These are phyloP conservation scores for Alligator sinensis DNA, from an alignment of 2,113 vertebrate species.

Conservation along the genomic window DNA sequence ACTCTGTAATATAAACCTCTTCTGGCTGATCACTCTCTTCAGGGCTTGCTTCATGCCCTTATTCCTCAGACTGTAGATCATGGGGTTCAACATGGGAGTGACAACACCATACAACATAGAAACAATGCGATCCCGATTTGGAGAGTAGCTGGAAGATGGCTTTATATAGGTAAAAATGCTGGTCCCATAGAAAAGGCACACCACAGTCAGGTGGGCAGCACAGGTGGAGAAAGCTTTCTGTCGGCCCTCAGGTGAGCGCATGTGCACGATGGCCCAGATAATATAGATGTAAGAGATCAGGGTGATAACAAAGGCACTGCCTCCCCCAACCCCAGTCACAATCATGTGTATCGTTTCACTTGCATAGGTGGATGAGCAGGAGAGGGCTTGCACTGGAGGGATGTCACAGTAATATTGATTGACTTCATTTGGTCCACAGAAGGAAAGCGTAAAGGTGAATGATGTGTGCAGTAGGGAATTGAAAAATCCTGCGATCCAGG, in stretches of 20 bases:
- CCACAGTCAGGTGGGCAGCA: slow-evolving; percentile 56
- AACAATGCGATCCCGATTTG: background rate
- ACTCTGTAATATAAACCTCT: background rate
- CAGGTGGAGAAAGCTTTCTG: slow-evolving; percentile 71
- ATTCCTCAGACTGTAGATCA: slow-evolving; percentile 72
- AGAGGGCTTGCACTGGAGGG: slow-evolving; percentile 44
- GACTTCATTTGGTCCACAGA: slow-evolving; percentile 44
- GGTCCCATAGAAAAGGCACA: slow-evolving; percentile 70
- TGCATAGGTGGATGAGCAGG: slow-evolving; percentile 21
- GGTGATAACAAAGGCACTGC: slow-evolving; percentile 9
- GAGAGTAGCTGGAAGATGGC: slow-evolving; percentile 38
- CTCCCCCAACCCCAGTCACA: slow-evolving; percentile 31
- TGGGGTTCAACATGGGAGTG: slow-evolving; percentile 68
- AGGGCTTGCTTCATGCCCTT: slow-evolving; percentile 57
- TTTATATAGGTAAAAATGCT: slow-evolving; percentile 49
- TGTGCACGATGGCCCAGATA: slow-evolving; percentile 29
- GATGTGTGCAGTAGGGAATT: slow-evolving; percentile 54
- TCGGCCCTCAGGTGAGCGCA: background rate
- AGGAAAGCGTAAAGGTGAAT: slow-evolving; percentile 42
- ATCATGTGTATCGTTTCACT: slow-evolving; percentile 31
- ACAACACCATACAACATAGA: slow-evolving; percentile 68
- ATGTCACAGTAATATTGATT: slow-evolving; percentile 73
- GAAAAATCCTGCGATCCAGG: background rate
- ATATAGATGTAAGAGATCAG: slow-evolving; percentile 40
- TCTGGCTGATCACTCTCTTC: background rate